Conservation (phyloP, 2,797 vertebrate species). For the Sternotherus odoratus region DNA sequence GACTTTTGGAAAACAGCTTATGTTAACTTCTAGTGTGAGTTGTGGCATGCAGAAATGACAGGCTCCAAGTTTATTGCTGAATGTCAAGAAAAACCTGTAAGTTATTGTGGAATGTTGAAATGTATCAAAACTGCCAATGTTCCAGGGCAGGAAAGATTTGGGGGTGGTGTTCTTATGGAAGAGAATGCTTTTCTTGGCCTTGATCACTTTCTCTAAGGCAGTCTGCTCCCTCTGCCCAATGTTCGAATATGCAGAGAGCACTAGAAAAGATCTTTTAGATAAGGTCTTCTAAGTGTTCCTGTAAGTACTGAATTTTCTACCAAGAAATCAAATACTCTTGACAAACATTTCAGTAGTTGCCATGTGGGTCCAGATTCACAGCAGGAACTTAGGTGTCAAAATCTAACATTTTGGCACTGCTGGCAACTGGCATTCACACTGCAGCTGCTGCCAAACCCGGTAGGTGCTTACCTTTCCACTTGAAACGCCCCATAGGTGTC, state of each 20-base stretch:
- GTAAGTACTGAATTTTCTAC: neutral
- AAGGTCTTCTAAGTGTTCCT: neutral
- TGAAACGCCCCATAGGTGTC: no score
- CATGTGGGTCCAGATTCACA: neutral
- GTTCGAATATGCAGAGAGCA: neutral
- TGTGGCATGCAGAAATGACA: neutral
- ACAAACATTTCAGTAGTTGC: neutral
- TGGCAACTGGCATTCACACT: neutral
- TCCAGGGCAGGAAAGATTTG: neutral
- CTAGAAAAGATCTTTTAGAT: neutral
- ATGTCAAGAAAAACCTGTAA: neutral
- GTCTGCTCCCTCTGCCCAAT: neutral
- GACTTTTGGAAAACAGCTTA: neutral
- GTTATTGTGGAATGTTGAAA: neutral
- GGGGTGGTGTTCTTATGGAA: neutral
- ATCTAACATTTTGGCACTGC: neutral
- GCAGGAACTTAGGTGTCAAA: neutral
- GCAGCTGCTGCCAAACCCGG: neutral
- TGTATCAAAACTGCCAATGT: neutral
- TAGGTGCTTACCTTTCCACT: neutral
- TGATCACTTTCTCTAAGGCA: neutral
- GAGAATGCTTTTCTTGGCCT: neutral
- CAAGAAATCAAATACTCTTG: neutral
- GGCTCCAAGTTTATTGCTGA: neutral
- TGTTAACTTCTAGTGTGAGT: neutral